Evolutionary conservation across 92 coral and sea anemone genomes (phyloP), one percentile per base, ranked within the genome.

Genomic region (Heliopora coerulea): DNA sequence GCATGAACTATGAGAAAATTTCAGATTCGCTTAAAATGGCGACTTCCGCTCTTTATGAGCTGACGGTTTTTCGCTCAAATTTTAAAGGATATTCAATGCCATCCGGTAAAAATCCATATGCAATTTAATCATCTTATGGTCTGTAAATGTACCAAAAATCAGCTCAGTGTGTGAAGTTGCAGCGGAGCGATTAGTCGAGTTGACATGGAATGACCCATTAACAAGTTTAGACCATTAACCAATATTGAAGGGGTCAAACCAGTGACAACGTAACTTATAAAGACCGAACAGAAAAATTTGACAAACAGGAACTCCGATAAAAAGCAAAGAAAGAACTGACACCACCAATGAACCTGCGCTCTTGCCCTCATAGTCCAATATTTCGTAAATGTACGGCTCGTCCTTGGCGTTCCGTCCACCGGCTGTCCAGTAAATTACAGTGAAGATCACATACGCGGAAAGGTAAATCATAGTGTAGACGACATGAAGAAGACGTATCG

Each of bases 351-450:
- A 88, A 60, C 80, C 83, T 10, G 78, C 80, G 20, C 91, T 88
- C 13, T 82, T 50, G 18, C 79, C 21, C 17, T 85, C 79, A 68
- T 88, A 90, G 65, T 90, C 80, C 28, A 95, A 82, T 23, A 65
- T 77, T 31, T 66, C 73, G 88, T 86, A 95, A 44, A 95, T 88
- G 41, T 85, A 93, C 20, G 24, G 62, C 27, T 88, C 32, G 1
- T 91, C 89, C 17, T 64, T 46, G 49, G 70, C 74, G 54, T 78
- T 75, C 8, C 17, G 27, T 10, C 99, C 99, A 9, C 91, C 96
- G 1, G 78, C 81, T n/a, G 66, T 89, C 99, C 99, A 95, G 82
- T 90, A 95, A 54, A 90, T 83, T 62, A 95, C 88, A 14, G 96
- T 83, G 75, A 88, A 95, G 26, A 90, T 58, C 52, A 90, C 84